These are phyloP conservation scores for Propithecus deckenii DNA, from an alignment of 2,797 vertebrate genomes.

Conservation along the genomic window DNA sequence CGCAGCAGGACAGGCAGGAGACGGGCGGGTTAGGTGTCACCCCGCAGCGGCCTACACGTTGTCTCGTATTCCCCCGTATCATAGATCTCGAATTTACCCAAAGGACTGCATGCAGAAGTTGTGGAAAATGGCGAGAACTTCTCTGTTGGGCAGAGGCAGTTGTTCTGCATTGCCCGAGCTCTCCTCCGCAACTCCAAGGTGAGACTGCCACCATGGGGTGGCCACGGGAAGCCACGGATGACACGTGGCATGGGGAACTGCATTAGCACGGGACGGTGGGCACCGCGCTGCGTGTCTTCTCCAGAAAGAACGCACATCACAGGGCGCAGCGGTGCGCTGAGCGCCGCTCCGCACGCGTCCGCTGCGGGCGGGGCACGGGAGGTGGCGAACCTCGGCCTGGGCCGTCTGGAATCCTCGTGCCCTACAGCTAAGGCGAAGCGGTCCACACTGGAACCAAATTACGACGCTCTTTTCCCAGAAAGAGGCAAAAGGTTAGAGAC, in stretches of 20 bases:
- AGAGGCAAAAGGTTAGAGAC: neutral
- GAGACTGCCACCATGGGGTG: neutral
- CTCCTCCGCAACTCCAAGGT: conserved; percentile 92
- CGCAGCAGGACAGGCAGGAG: rapidly evolving
- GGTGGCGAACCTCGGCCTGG: neutral
- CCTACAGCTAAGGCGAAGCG: neutral
- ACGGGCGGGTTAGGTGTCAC: neutral
- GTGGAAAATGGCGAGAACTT: conserved; percentile 92
- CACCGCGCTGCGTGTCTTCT: rapidly evolving
- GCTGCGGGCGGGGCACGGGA: rapidly evolving
- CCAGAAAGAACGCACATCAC: too few relatives aligned
- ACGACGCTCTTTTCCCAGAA: neutral
- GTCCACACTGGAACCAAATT: too few relatives aligned
- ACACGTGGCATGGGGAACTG: rapidly evolving
- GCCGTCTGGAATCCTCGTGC: neutral
- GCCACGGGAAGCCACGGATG: rapidly evolving
- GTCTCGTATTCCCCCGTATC: neutral
- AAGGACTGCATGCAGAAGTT: conserved; percentile 87
- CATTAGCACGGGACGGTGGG: too few relatives aligned
- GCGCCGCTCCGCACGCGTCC: neutral
- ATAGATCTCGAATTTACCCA: conserved; percentile 88
- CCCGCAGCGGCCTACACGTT: rapidly evolving
- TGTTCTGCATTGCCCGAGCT: conserved; percentile 90
- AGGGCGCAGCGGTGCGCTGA: too few relatives aligned
- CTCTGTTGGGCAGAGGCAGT: conserved; percentile 91